Percentiles rank a stretch among this genome's conserved stretches.
phyloP scores from a whole-genome alignment of 2,888 invertebrate species.

The Carpatolechia fugitivella region DNA sequence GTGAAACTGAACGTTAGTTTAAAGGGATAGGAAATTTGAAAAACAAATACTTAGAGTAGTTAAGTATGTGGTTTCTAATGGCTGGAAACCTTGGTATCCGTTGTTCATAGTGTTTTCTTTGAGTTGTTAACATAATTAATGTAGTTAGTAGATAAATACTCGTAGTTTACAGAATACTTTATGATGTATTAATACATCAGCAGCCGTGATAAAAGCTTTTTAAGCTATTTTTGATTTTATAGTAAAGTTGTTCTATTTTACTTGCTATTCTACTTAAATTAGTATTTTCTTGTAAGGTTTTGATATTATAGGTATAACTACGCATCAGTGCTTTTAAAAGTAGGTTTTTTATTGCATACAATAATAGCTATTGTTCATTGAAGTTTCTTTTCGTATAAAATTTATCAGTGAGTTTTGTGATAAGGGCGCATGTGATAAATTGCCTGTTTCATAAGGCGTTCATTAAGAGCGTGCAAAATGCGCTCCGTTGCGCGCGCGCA shows the following conservation, averaged over 20 bases:
- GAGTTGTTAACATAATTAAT: too few relatives aligned
- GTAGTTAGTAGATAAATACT: too few relatives aligned
- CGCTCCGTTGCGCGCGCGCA: slow-evolving; percentile 72
- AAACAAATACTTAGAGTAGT: slow-evolving; percentile 37
- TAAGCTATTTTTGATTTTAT: too few relatives aligned
- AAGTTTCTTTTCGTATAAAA: slow-evolving; percentile 65
- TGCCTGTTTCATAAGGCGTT: slow-evolving; percentile 78
- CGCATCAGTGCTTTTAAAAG: neutral
- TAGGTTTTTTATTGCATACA: neutral
- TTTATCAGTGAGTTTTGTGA: slow-evolving; percentile 69
- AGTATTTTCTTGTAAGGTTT: too few relatives aligned
- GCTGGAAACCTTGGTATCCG: neutral
- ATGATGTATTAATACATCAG: too few relatives aligned
- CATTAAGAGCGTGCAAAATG: slow-evolving; percentile 77
- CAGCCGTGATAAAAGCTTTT: too few relatives aligned
- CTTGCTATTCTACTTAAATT: too few relatives aligned
- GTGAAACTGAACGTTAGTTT: slow-evolving; percentile 59
- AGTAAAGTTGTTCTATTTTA: too few relatives aligned
- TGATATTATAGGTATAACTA: too few relatives aligned
- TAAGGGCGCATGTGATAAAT: slow-evolving; percentile 76
- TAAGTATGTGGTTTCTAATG: neutral
- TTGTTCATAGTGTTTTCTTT: neutral
- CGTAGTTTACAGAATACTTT: too few relatives aligned
- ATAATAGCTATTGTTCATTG: slow-evolving; percentile 61
- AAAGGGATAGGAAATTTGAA: slow-evolving; percentile 44